Evolutionary conservation across 2,888 invertebrate species (phyloP).

Genomic region (Luperina nickerlii): DNA sequence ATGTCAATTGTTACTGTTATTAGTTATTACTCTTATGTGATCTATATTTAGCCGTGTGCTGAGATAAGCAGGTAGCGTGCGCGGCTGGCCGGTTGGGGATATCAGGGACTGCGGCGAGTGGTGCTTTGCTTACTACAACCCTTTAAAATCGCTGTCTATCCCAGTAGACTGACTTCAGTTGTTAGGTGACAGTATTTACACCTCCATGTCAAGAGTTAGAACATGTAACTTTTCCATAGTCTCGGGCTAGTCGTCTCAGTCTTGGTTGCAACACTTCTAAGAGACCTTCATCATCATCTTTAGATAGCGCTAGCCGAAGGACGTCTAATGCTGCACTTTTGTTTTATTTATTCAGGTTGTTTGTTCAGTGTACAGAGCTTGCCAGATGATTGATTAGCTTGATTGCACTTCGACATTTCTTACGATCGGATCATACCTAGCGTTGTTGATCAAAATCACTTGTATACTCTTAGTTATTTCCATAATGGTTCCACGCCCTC

Average conservation of each 20-base stretch:
- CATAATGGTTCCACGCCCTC: not conserved
- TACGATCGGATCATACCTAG: too few species aligned
- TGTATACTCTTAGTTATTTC: not conserved
- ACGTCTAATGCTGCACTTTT: too few species aligned
- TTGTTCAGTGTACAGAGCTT: not conserved
- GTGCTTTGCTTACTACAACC: not conserved
- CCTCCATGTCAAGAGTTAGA: not conserved
- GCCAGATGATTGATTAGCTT: not conserved
- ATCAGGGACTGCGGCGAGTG: too few species aligned
- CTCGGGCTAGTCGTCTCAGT: not conserved
- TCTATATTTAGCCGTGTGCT: conserved; percentile 3
- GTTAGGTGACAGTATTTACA: not conserved
- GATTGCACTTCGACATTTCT: not conserved
- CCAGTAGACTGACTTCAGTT: not conserved
- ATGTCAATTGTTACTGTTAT: conserved; percentile 35
- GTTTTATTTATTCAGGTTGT: not conserved
- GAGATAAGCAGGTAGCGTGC: conserved; percentile 26
- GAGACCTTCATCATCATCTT: too few species aligned
- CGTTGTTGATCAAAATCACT: not conserved
- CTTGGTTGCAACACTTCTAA: not conserved
- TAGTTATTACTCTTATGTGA: conserved; percentile 18
- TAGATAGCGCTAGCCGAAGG: not conserved
- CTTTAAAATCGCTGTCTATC: not conserved
- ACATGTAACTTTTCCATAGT: too few species aligned
- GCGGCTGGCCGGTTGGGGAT: not conserved